Percentiles rank a stretch among this genome's conserved stretches.
Conservation (phyloP, 2,888 invertebrate species). For the Peribatodes rhomboidaria region DNA sequence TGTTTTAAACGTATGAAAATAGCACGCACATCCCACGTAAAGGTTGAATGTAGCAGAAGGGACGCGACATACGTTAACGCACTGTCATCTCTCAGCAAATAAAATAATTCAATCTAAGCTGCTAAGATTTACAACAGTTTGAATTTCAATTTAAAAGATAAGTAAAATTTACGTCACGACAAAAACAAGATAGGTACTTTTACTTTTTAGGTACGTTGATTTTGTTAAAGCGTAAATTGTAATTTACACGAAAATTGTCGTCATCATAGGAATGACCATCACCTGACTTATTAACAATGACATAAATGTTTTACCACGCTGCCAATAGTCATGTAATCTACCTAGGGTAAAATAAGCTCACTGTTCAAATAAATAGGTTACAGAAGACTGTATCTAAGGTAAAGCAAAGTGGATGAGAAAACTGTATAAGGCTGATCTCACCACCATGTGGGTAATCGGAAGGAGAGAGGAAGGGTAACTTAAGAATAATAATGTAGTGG, state of each 20-base stretch:
- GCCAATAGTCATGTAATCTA: too few species aligned
- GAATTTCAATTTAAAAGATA: slow-evolving; percentile 52
- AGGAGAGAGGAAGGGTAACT: too few species aligned
- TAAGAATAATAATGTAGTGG: too few species aligned
- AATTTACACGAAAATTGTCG: background rate
- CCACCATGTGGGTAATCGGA: too few species aligned
- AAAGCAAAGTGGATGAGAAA: too few species aligned
- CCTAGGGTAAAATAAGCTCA: too few species aligned
- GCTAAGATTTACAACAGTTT: slow-evolving; percentile 52
- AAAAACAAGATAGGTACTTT: slow-evolving; percentile 32
- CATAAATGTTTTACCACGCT: too few species aligned
- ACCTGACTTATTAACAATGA: background rate
- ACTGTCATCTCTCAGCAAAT: slow-evolving; percentile 56
- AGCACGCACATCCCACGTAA: slow-evolving; percentile 10
- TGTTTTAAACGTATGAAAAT: background rate
- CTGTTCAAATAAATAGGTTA: too few species aligned
- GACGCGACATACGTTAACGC: slow-evolving; percentile 38
- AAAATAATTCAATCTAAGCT: slow-evolving; percentile 56
- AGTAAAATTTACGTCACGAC: slow-evolving; percentile 54
- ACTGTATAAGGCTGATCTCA: too few species aligned
- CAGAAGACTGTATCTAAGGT: too few species aligned
- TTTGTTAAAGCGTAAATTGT: background rate
- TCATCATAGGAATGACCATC: background rate
- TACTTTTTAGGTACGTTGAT: background rate
- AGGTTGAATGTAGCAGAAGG: slow-evolving; percentile 8